These are phyloP conservation scores for Spicauda simplicius DNA, from an alignment of 2,888 invertebrate species.

Conservation along the genomic window DNA sequence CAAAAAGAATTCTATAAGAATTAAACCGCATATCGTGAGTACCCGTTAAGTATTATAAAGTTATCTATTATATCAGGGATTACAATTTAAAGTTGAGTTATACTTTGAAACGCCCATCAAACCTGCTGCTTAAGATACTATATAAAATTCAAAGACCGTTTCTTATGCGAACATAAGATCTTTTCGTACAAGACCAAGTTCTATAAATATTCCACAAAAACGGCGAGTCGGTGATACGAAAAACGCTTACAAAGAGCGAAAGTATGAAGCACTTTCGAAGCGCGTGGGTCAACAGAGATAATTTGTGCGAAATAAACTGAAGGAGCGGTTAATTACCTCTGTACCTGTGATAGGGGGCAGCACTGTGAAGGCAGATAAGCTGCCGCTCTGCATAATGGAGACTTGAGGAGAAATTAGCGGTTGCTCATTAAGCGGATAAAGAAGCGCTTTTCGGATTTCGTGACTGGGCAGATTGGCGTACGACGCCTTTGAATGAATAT, in stretches of 20 bases:
- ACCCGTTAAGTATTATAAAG: too few relatives aligned
- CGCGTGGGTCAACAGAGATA: slow-evolving; percentile 78
- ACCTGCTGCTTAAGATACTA: too few relatives aligned
- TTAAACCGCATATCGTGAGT: too few relatives aligned
- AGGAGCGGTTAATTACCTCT: slow-evolving; percentile 64
- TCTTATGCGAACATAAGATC: not conserved
- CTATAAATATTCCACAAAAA: not conserved
- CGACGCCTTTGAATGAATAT: not conserved
- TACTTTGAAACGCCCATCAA: too few relatives aligned
- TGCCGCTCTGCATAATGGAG: slow-evolving; percentile 58
- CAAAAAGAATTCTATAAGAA: too few relatives aligned
- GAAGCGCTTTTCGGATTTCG: slow-evolving; percentile 19
- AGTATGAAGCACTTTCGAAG: slow-evolving; percentile 62
- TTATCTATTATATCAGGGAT: too few relatives aligned
- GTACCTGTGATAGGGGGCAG: slow-evolving; percentile 59
- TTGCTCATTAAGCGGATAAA: slow-evolving; percentile 58
- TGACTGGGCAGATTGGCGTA: not conserved
- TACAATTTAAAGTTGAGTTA: too few relatives aligned
- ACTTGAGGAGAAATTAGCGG: slow-evolving; percentile 69
- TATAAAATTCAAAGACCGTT: too few relatives aligned
- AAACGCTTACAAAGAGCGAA: slow-evolving; percentile 61
- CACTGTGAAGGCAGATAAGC: slow-evolving; percentile 57
- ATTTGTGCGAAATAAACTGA: slow-evolving; percentile 71
- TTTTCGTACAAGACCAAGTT: not conserved
- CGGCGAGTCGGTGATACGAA: slow-evolving; percentile 42